Conservation (phyloP, 2,113 vertebrate species). For the Zosterops lateralis region DNA sequence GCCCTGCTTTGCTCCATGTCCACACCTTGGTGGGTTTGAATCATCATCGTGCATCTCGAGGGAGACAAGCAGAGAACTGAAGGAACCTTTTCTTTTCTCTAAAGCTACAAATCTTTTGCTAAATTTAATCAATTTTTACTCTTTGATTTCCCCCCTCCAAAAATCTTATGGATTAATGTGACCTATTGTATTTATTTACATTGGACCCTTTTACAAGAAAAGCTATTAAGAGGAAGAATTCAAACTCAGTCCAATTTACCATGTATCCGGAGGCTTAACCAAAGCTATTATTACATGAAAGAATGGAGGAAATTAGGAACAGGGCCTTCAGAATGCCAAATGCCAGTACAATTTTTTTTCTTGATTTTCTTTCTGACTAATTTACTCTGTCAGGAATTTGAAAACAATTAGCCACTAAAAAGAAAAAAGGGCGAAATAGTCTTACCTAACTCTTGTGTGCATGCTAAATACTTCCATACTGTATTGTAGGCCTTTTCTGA, state of each 20-base stretch:
- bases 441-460: constrained; percentile 42
- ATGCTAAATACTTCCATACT: constrained; percentile 48
- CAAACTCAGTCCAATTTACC: constrained; percentile 61
- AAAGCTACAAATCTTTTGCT: not conserved
- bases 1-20: not conserved
- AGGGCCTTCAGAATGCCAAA: constrained; percentile 63
- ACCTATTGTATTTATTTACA: constrained; percentile 31
- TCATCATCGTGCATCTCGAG: not conserved
- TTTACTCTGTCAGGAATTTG: constrained; percentile 72
- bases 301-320: constrained; percentile 77
- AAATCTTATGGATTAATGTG: constrained; percentile 33
- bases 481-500: not conserved
- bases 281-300: constrained; percentile 71
- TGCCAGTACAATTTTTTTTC: constrained; percentile 55
- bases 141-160: not conserved
- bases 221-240: constrained; percentile 64
- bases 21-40: not conserved
- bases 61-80: not conserved
- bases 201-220: constrained; percentile 68
- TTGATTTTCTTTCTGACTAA: constrained; percentile 63
- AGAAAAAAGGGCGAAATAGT: not conserved
- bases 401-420: constrained; percentile 62
- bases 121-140: constrained; percentile 11
- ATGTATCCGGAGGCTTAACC: constrained; percentile 70
- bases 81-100: not conserved